phyloP scores from a whole-genome alignment of 2,797 vertebrate genomes.

The Channallabes apus region DNA sequence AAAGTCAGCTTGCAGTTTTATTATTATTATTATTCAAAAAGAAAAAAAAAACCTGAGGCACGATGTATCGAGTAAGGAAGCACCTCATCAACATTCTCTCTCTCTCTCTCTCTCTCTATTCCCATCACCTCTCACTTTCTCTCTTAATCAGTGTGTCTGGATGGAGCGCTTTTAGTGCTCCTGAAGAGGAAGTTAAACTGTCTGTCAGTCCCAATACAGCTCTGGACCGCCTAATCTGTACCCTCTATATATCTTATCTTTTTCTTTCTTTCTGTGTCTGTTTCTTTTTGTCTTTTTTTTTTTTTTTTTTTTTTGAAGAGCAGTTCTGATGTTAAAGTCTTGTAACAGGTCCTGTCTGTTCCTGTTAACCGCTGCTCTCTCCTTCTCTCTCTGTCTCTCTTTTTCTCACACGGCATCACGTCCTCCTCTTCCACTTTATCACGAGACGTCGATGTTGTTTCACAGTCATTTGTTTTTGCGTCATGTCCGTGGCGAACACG shows the following conservation, averaged over 20 bases:
- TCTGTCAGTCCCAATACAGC: slow-evolving; percentile 36
- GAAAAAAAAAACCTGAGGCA: too few species aligned
- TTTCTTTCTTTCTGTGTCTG: slow-evolving; percentile 57
- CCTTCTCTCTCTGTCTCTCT: background rate
- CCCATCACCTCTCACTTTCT: background rate
- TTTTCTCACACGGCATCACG: background rate
- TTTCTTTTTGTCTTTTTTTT: slow-evolving; percentile 55
- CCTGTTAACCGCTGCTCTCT: slow-evolving; percentile 61
- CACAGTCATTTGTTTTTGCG: background rate
- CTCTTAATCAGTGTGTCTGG: slow-evolving; percentile 47
- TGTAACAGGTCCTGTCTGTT: slow-evolving; percentile 68
- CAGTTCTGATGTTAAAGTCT: slow-evolving; percentile 72
- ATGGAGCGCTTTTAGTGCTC: slow-evolving; percentile 17
- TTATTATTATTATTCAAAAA: too few species aligned
- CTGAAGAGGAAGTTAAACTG: slow-evolving; percentile 38
- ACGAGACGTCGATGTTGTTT: background rate
- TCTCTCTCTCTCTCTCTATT: slow-evolving; percentile 1
- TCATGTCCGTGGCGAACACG: too few species aligned
- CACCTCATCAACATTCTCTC: slow-evolving; percentile 4
- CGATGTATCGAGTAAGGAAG: too few species aligned
- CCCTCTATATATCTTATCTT: background rate
- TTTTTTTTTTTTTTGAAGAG: slow-evolving; percentile 61
- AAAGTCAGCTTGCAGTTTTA: too few species aligned
- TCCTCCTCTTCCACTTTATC: background rate
- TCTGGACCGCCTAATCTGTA: slow-evolving; percentile 16